Evolutionary conservation across 2,888 invertebrate genomes (phyloP).

Genomic region (Meandrusa payeni): DNA sequence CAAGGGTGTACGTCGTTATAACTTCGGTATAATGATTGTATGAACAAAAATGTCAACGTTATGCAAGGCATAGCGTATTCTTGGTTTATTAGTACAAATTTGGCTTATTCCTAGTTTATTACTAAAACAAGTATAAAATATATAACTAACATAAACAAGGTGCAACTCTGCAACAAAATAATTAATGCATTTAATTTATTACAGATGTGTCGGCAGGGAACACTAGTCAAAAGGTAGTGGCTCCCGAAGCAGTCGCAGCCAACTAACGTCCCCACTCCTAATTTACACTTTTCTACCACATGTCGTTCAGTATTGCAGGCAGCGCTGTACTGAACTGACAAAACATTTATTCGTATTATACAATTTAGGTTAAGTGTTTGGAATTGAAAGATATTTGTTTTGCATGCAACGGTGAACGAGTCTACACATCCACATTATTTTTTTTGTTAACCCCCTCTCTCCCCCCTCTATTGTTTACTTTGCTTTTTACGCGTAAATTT

Average conservation of each 20-base stretch:
- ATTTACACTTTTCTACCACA: slow-evolving; percentile 60
- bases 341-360: slow-evolving; percentile 72
- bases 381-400: slow-evolving; percentile 69
- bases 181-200: too few relatives aligned
- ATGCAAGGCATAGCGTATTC: too few relatives aligned
- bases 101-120: too few relatives aligned
- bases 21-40: too few relatives aligned
- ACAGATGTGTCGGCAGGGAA: slow-evolving; percentile 50
- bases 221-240: slow-evolving; percentile 50
- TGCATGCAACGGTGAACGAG: slow-evolving; percentile 67
- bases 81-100: too few relatives aligned
- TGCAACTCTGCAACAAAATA: too few relatives aligned
- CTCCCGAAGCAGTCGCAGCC: slow-evolving; percentile 48
- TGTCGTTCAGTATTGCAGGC: slow-evolving; percentile 52
- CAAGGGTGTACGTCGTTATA: too few relatives aligned
- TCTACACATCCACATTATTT: slow-evolving; percentile 41
- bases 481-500: slow-evolving; percentile 61
- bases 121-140: too few relatives aligned
- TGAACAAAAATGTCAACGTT: too few relatives aligned
- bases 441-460: slow-evolving; percentile 42
- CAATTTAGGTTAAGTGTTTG: slow-evolving; percentile 65
- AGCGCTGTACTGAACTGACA: slow-evolving; percentile 68
- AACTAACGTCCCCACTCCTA: slow-evolving; percentile 48
- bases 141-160: too few relatives aligned
- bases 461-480: slow-evolving; percentile 35